Conservation (phyloP, 2,797 vertebrate species). For the Melanotaenia maccullochi region DNA sequence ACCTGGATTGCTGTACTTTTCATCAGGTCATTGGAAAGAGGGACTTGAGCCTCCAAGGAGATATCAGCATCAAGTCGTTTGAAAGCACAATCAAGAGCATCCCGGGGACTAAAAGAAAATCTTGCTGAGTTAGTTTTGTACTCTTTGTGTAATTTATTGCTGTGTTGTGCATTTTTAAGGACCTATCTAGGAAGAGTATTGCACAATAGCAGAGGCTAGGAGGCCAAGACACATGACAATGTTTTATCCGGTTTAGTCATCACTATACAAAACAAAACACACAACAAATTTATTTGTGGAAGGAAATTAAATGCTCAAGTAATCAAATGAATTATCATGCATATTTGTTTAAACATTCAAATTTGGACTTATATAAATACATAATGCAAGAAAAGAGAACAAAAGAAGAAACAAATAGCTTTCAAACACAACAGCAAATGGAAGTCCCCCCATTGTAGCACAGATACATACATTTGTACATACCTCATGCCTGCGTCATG, state of each 20-base stretch:
- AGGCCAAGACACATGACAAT: background rate
- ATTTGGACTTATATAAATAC: too few species aligned
- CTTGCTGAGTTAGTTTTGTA: background rate
- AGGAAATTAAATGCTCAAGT: background rate
- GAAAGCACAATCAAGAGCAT: slow-evolving; percentile 89
- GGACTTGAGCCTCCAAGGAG: slow-evolving; percentile 93
- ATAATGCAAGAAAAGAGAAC: background rate
- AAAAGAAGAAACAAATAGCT: background rate
- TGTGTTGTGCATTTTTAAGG: background rate
- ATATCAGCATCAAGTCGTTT: slow-evolving; percentile 92
- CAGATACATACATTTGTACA: background rate
- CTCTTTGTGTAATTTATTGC: background rate
- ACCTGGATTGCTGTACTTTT: slow-evolving; percentile 91
- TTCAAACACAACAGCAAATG: background rate
- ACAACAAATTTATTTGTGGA: background rate
- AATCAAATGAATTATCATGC: too few species aligned
- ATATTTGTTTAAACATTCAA: too few species aligned
- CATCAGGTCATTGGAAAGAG: slow-evolving; percentile 86
- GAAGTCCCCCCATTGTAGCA: background rate
- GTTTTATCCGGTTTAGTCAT: background rate
- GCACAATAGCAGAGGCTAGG: rapidly evolving
- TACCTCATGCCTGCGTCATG: slow-evolving; percentile 82
- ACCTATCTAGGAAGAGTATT: background rate
- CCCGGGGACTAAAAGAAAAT: slow-evolving; percentile 72
- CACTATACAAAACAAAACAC: background rate